Evolutionary conservation across 2,888 invertebrate species (phyloP).

Genomic region (Spatulosminthurus flaviceps): DNA sequence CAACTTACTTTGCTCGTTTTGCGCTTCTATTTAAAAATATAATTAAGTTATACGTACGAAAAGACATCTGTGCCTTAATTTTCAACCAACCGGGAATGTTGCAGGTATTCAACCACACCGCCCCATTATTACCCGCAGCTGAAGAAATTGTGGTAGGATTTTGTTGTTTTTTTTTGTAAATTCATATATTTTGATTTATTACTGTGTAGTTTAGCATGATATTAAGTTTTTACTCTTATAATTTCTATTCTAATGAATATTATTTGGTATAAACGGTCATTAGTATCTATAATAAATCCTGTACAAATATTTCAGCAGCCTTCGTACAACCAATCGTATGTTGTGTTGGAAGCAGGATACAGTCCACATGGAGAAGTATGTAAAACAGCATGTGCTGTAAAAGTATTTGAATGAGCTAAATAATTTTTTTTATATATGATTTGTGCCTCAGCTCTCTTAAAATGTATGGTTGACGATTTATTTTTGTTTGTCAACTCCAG

Average conservation of each 20-base stretch:
- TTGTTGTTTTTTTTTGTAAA: not conserved
- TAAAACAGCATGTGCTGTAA: not conserved
- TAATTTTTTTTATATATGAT: not conserved
- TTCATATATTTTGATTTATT: not conserved
- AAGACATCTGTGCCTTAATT: no score
- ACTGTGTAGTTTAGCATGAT: no score
- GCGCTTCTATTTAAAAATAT: no score
- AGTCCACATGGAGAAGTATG: not conserved
- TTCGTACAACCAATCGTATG: not conserved
- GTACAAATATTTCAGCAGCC: not conserved
- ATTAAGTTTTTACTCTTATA: not conserved
- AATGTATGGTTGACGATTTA: not conserved
- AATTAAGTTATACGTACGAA: no score
- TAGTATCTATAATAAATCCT: not conserved
- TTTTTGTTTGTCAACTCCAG: not conserved
- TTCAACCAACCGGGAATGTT: not conserved
- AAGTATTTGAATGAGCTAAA: not conserved
- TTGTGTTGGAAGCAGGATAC: conserved; percentile 13
- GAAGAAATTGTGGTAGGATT: conserved; percentile 33
- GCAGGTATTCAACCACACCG: conserved; percentile 33
- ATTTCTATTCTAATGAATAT: not conserved
- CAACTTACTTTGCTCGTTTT: no score
- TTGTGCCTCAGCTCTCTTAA: no score
- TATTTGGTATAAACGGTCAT: not conserved
- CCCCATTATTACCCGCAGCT: conserved; percentile 19